Evolutionary conservation across 2,888 invertebrate species (phyloP), one percentile per base, ranked within the genome.

Genomic region (Psylliodes chrysocephalus): DNA sequence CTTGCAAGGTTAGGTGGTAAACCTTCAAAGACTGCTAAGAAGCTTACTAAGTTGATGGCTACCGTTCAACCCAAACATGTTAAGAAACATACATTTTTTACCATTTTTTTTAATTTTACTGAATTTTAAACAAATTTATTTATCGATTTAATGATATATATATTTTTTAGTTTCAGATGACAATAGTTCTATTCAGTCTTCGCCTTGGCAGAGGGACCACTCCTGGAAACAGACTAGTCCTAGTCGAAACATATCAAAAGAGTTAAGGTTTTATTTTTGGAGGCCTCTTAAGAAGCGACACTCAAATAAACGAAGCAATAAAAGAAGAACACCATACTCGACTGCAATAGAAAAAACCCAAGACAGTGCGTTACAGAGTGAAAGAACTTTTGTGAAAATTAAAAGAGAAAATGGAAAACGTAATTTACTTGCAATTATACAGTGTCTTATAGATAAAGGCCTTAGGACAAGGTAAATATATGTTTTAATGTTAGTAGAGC

Each of bases 131-230:
- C n/a, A n/a, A n/a, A n/a, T n/a, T n/a, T n/a, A n/a, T n/a, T 25
- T 5, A 7, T 5, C 25, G 25, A 25, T 5, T 5, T 3, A 25
- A 25, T 10, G 10, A 33, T 33, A 33, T 40, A 35, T 28, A 17
- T 17, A 42, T 14, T 56, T 46, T 19, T 52, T 75, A 91, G 90
- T 92, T 84, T 93, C 94, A 77, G 94, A 94, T 85, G 94, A 94
- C 84, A 94, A 93, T 84, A 93, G 92, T 79, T 94, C 94, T 71
- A 88, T 94, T 80, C 93, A 94, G 82, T 94, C 94, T 73, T 94
- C 94, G 77, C 94, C 94, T 67, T 94, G 94, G 92, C 92, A 93
- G 84, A 88, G 94, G 75, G 94, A 94, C 83, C 93, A 93, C 84
- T 91, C 91, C 80, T 94, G 94, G 93, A 94, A 94, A 83, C 94